phyloP scores from a whole-genome alignment of 2,797 vertebrate genomes.

The Avahi laniger region DNA sequence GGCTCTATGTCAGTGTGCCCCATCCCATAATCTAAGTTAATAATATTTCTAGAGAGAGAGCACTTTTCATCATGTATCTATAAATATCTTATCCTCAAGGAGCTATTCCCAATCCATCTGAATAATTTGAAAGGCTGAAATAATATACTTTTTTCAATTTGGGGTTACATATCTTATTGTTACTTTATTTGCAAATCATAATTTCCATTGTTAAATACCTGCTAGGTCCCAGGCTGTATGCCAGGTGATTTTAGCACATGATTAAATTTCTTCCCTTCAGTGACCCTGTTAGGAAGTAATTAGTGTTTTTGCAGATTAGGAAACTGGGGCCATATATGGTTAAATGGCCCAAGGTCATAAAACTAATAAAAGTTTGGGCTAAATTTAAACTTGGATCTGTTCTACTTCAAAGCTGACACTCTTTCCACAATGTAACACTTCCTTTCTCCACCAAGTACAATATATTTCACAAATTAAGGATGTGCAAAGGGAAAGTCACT shows the following conservation, averaged over 20 bases:
- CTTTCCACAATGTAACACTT: background rate
- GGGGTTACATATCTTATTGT: background rate
- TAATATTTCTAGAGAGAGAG: background rate
- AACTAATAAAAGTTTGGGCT: slow-evolving; percentile 31
- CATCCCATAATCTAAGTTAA: background rate
- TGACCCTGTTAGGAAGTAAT: background rate
- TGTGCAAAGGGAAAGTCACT: background rate
- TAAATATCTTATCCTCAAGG: background rate
- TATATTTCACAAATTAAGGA: background rate
- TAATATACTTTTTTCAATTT: background rate
- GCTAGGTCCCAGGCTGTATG: background rate
- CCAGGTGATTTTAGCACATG: background rate
- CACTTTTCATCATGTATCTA: background rate
- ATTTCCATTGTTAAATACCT: background rate
- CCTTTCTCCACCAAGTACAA: background rate
- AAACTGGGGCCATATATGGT: background rate
- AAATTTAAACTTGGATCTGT: slow-evolving; percentile 27
- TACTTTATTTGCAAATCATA: background rate
- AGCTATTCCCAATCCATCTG: background rate
- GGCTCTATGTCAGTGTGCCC: background rate
- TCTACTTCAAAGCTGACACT: background rate
- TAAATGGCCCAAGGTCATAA: slow-evolving; percentile 23
- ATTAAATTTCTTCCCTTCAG: background rate
- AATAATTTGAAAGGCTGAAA: background rate
- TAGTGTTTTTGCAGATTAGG: slow-evolving; percentile 5